A percentile compares a stretch with the other conserved stretches of the same genome.
phyloP scores from a whole-genome alignment of 2,888 invertebrate species.

The Achlya flavicornis region DNA sequence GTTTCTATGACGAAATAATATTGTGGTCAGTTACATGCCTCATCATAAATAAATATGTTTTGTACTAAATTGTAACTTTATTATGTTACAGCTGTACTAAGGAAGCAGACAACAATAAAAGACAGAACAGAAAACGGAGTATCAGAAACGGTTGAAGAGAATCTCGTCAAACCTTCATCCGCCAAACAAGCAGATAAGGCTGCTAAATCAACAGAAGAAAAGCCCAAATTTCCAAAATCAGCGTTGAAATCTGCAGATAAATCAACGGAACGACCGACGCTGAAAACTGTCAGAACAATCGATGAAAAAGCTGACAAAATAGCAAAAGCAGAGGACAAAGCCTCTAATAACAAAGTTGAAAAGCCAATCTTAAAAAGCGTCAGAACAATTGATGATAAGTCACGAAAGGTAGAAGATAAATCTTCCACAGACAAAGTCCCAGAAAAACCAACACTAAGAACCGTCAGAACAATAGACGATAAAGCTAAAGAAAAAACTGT shows the following conservation, averaged over 20 bases:
- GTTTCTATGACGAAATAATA: too few species aligned
- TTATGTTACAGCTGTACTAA: constrained; percentile 68
- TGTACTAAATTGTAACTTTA: constrained; percentile 17
- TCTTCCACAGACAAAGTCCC: constrained; percentile 49
- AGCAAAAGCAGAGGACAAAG: constrained; percentile 47
- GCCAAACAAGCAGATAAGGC: constrained; percentile 68
- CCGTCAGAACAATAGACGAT: constrained; percentile 74
- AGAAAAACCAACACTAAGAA: constrained; percentile 66
- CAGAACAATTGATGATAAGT: constrained; percentile 74
- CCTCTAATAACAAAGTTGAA: constrained; percentile 54
- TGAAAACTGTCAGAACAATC: constrained; percentile 34
- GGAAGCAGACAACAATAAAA: constrained; percentile 75
- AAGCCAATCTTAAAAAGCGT: constrained; percentile 67
- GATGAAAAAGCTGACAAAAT: constrained; percentile 16
- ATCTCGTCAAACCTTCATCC: constrained; percentile 71
- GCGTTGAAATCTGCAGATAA: constrained; percentile 51
- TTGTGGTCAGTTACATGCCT: too few species aligned
- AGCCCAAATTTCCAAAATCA: constrained; percentile 68
- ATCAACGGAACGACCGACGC: constrained; percentile 29
- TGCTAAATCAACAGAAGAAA: constrained; percentile 61
- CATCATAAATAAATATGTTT: background rate
- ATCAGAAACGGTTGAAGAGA: constrained; percentile 66
- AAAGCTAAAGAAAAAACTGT: constrained; percentile 75
- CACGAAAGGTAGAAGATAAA: constrained; percentile 42
- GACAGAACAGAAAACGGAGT: constrained; percentile 73